Conservation (phyloP, 35 echinoderm and acorn worm species). For the Amphiura filiformis region DNA sequence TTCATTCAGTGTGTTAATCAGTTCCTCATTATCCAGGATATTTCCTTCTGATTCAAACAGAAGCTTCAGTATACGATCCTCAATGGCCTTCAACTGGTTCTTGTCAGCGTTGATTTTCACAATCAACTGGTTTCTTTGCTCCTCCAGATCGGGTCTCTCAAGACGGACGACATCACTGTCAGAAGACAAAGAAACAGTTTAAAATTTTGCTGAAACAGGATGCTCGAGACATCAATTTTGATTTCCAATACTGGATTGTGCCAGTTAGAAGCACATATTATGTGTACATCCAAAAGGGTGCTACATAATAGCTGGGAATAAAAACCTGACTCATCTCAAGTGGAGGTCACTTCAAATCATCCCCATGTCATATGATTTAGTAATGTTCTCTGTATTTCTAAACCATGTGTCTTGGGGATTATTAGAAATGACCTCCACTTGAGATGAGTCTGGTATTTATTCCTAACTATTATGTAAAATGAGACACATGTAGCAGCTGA, state of each 20-base stretch:
- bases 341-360: too few species aligned
- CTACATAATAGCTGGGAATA: too few species aligned
- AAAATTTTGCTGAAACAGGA: neutral
- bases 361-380: too few species aligned
- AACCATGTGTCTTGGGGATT: too few species aligned
- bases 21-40: conserved; percentile 98
- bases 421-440: too few species aligned
- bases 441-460: too few species aligned
- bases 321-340: too few species aligned
- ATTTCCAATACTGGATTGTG: neutral
- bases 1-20: conserved; percentile 96
- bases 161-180: conserved; percentile 96
- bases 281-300: too few species aligned
- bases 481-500: too few species aligned
- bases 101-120: conserved; percentile 97
- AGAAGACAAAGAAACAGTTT: neutral
- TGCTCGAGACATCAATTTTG: too few species aligned
- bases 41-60: conserved; percentile 96
- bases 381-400: too few species aligned
- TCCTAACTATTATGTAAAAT: too few species aligned
- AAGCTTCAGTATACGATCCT: conserved; percentile 91
- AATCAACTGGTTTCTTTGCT: conserved; percentile 97
- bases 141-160: conserved; percentile 93
- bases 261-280: neutral
- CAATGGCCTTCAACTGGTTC: conserved; percentile 97